Percentiles rank a stretch among this genome's conserved stretches.
Conservation (phyloP, 2,113 vertebrate species). For the Elephas maximus region DNA sequence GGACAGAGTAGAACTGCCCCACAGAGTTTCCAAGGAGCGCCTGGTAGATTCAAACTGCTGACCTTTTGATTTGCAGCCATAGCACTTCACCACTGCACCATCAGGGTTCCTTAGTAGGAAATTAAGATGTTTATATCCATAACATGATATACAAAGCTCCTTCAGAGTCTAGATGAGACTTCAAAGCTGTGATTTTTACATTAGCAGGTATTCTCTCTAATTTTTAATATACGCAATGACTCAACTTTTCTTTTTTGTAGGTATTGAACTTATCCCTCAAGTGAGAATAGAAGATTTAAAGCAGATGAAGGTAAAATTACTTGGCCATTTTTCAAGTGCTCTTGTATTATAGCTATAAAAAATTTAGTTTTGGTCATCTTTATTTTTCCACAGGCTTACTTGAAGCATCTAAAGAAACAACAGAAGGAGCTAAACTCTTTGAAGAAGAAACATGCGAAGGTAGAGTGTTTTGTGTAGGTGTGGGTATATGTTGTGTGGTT, state of each 20-base stretch:
- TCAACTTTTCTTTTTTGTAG: constrained; percentile 85
- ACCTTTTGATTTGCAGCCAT: too few relatives aligned
- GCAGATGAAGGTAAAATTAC: constrained; percentile 96
- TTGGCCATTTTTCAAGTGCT: constrained; percentile 36
- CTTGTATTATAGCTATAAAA: not conserved
- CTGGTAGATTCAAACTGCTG: too few relatives aligned
- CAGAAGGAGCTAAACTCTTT: constrained; percentile 96
- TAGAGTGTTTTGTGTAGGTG: constrained; percentile 77
- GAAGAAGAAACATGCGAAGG: constrained; percentile 99
- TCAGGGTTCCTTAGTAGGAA: not conserved
- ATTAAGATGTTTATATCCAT: not conserved
- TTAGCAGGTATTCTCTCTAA: not conserved
- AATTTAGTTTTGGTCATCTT: constrained; percentile 54
- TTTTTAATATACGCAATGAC: constrained; percentile 32
- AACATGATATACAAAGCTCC: not conserved
- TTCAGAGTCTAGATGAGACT: not conserved
- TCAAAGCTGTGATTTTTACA: not conserved
- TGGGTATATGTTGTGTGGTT: not conserved
- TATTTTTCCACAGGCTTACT: constrained; percentile 91
- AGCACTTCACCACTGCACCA: too few relatives aligned
- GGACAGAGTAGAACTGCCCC: too few relatives aligned
- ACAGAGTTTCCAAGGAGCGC: too few relatives aligned
- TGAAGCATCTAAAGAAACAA: constrained; percentile 98
- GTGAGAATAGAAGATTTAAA: constrained; percentile 98
- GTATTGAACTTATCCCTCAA: constrained; percentile 94